Evolutionary conservation across 2,113 vertebrate species (phyloP).

Genomic region (Ornithorhynchus anatinus): DNA sequence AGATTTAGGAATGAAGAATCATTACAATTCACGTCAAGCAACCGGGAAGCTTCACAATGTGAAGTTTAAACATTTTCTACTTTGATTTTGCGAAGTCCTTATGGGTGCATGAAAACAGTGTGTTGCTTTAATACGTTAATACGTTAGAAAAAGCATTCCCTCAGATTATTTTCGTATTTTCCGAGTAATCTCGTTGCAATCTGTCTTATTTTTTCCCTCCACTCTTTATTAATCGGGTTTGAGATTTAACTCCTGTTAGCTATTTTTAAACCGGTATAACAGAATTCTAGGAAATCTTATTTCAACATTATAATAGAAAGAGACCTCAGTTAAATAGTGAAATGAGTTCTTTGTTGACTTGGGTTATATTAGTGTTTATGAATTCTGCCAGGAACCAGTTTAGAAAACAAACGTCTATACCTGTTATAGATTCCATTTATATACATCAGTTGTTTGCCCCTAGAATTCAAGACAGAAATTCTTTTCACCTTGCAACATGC

Average conservation of each 20-base stretch:
- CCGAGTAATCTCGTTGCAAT: not conserved
- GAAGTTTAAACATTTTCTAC: not conserved
- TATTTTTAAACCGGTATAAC: constrained; percentile 48
- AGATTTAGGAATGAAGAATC: not conserved
- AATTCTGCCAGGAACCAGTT: constrained; percentile 57
- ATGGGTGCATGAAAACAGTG: not conserved
- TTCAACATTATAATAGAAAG: constrained; percentile 62
- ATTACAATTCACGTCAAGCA: not conserved
- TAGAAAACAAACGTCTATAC: constrained; percentile 67
- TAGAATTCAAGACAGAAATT: constrained; percentile 53
- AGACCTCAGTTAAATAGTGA: constrained; percentile 61
- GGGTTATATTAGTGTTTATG: constrained; percentile 42
- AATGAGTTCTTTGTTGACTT: constrained; percentile 63
- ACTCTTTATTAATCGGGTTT: constrained; percentile 42
- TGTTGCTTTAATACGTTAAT: no score
- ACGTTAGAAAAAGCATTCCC: not conserved
- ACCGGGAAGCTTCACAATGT: not conserved
- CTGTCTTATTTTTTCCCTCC: constrained; percentile 51
- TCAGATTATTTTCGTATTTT: not conserved
- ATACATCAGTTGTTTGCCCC: constrained; percentile 46
- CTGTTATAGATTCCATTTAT: constrained; percentile 69
- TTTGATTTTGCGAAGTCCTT: not conserved
- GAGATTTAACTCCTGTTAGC: constrained; percentile 37
- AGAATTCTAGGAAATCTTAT: constrained; percentile 55
- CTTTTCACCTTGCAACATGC: constrained; percentile 71